Evolutionary conservation across 2,797 vertebrate species (phyloP).

Genomic region (Sebastes minor): DNA sequence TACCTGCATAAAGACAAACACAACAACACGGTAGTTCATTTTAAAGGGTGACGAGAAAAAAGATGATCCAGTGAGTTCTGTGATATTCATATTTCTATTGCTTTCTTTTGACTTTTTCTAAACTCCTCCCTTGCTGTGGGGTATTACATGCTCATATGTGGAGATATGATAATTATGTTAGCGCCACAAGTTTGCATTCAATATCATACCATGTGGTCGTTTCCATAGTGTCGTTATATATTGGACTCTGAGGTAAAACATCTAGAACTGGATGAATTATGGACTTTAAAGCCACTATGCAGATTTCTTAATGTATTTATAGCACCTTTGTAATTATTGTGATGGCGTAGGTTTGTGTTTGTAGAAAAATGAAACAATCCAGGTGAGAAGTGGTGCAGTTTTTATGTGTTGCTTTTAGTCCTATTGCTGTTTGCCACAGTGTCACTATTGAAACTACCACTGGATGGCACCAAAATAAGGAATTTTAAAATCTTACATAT

Average conservation of each 20-base stretch:
- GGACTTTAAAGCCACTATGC: background rate
- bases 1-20: constrained; percentile 78
- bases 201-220: background rate
- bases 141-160: background rate
- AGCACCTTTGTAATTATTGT: background rate
- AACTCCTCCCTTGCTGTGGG: background rate
- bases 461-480: background rate
- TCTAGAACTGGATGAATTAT: background rate
- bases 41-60: background rate
- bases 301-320: background rate
- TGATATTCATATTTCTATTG: background rate
- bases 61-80: background rate
- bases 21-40: background rate
- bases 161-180: background rate
- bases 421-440: background rate
- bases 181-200: background rate
- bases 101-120: background rate
- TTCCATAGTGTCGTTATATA: background rate
- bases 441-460: background rate
- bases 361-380: background rate
- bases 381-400: background rate
- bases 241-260: background rate
- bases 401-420: background rate
- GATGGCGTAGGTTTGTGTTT: background rate
- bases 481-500: background rate